Evolutionary conservation across 2,113 vertebrate species (phyloP), one percentile per base, ranked within the genome.

Genomic region (Dipodomys spectabilis): DNA sequence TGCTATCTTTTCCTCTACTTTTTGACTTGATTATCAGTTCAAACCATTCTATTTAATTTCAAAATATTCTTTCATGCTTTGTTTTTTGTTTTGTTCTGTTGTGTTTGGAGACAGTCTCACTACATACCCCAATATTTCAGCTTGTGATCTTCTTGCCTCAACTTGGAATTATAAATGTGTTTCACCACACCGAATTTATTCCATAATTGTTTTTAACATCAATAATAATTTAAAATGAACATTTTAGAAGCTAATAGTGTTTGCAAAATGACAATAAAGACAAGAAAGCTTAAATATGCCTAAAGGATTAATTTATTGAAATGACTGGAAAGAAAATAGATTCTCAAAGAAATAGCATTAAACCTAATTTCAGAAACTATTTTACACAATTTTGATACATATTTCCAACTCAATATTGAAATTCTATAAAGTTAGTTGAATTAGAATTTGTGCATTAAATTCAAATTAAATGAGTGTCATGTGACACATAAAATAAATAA

Each of bases 241-340:
- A 73, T 30, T 72, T 64, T 81, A 81, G 23, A 85, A 10, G 6
- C 0, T 5, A 68, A 73, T 60, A 45, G 23, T 5, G 0, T 69
- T 82, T 57, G 0, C 32, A 82, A 89, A 93, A 88, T 82, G 90
- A 85, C 60, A 94, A 95, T 88, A 82, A 96, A 92, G 77, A 95
- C 90, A 97, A 57, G 39, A 80, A 82, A 90, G 86, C 30, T 88
- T 90, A 88, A 94, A 73, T 94, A 95, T 97, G 95, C 95, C 86
- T 73, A 88, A 87, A 93, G 49, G 77, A 77, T 95, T 82, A 81
- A 74, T 97, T 97, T 97, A 96, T 97, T 97, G 95, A 93, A 95
- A 94, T 83, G 85, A 92, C 92, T 92, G 92, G 85, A 79, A 79
- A 90, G 82, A 79, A 96, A 96, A 85, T 23, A 74, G 35, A 44